Conservation (phyloP, 2,888 invertebrate species). For the Aproaerema taeniolella region DNA sequence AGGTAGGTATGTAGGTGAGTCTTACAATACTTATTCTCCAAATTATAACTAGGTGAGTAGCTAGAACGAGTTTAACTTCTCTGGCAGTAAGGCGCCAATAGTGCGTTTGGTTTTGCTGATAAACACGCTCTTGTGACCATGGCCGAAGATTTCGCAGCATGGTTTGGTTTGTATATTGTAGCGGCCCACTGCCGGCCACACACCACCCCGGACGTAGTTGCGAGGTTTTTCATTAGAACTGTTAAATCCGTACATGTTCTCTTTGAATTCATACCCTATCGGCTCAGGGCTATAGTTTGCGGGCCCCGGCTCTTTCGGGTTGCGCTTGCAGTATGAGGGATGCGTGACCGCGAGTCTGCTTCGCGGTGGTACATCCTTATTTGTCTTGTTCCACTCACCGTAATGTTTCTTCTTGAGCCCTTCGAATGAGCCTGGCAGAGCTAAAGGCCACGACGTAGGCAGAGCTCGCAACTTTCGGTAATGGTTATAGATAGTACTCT, state of each 20-base stretch:
- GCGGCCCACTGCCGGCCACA: slow-evolving; percentile 65
- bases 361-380: slow-evolving; percentile 45
- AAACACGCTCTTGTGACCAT: slow-evolving; percentile 56
- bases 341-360: slow-evolving; percentile 68
- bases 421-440: slow-evolving; percentile 45
- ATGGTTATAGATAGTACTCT: slow-evolving; percentile 70
- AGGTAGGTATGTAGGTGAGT: too few relatives aligned
- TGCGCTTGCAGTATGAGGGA: slow-evolving; percentile 60
- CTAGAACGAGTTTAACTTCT: too few relatives aligned
- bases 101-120: slow-evolving; percentile 49
- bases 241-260: slow-evolving; percentile 48
- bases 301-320: slow-evolving; percentile 73
- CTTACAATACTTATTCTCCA: too few relatives aligned
- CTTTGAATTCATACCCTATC: slow-evolving; percentile 25
- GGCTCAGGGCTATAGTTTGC: slow-evolving; percentile 47
- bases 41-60: too few relatives aligned
- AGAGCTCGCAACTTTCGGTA: slow-evolving; percentile 37
- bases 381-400: slow-evolving; percentile 59
- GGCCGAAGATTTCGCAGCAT: slow-evolving; percentile 39
- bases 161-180: slow-evolving; percentile 29
- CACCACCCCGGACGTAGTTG: slow-evolving; percentile 45
- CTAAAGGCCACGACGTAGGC: slow-evolving; percentile 51
- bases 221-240: slow-evolving; percentile 55
- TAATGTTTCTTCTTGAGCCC: slow-evolving; percentile 46
- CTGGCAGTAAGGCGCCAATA: slow-evolving; percentile 45